These are phyloP conservation scores for Nestor notabilis DNA, from an alignment of 2,113 vertebrate genomes.

Conservation along the genomic window DNA sequence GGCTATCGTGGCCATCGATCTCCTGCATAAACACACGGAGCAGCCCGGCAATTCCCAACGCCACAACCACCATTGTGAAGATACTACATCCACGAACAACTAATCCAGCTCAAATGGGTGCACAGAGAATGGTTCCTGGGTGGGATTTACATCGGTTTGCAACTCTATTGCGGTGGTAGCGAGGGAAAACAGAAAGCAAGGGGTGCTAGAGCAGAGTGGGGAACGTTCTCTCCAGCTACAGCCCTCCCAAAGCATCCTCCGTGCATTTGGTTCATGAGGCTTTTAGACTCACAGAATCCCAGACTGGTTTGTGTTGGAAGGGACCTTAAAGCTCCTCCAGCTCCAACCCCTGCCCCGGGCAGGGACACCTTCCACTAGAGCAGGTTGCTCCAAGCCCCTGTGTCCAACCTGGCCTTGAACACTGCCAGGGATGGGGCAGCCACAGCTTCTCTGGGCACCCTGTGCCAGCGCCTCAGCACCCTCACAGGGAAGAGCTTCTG, in stretches of 20 bases:
- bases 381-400: too few species aligned
- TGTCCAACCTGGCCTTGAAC: too few species aligned
- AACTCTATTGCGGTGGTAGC: rapidly evolving
- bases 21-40: neutral
- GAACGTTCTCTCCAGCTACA: neutral
- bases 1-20: neutral
- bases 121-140: rapidly evolving
- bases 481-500: too few species aligned
- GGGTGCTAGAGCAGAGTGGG: neutral
- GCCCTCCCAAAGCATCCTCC: neutral
- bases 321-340: neutral
- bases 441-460: too few species aligned
- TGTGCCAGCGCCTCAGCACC: too few species aligned
- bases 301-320: neutral
- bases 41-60: neutral
- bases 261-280: rapidly evolving
- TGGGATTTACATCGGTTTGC: rapidly evolving
- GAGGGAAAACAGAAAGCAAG: rapidly evolving
- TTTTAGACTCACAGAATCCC: neutral
- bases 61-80: rapidly evolving
- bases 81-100: rapidly evolving
- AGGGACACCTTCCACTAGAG: too few species aligned
- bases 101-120: rapidly evolving
- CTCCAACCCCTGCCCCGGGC: rapidly evolving
- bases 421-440: too few species aligned